A percentile compares a stretch with the other conserved stretches of the same genome.
These are phyloP conservation scores for Athene noctua DNA, from an alignment of 2,113 vertebrate genomes.

Conservation along the genomic window DNA sequence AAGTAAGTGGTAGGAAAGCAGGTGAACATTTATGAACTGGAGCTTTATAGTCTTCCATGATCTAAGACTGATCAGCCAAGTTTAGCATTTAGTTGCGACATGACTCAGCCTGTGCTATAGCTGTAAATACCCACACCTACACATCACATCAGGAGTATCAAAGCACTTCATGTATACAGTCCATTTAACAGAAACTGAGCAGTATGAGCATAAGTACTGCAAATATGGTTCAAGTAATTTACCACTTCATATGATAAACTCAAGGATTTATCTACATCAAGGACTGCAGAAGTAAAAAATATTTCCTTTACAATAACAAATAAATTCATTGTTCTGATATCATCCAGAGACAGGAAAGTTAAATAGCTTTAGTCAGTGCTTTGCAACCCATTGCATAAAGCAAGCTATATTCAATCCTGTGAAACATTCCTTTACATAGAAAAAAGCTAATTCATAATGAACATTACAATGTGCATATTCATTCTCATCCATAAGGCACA, in stretches of 20 bases:
- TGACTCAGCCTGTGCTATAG: neutral
- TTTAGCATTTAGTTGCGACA: neutral
- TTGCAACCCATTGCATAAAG: neutral
- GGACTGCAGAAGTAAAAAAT: neutral
- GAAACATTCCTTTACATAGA: neutral
- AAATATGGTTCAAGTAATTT: neutral
- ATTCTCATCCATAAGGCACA: constrained; percentile 6
- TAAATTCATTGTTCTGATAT: neutral
- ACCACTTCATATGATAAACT: neutral
- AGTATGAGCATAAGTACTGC: neutral
- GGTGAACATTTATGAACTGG: neutral
- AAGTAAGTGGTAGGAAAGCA: neutral
- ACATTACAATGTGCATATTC: neutral
- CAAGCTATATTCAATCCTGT: neutral
- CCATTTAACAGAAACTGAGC: neutral
- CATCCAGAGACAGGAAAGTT: neutral
- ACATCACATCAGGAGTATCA: neutral
- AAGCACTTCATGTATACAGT: neutral
- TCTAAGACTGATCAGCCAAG: neutral
- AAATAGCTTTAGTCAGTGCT: neutral
- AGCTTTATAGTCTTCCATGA: neutral
- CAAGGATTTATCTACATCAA: neutral
- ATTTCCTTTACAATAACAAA: neutral
- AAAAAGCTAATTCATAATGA: neutral
- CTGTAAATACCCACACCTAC: neutral